phyloP scores from a whole-genome alignment of 2,113 vertebrate genomes.

The Calyptomena viridis region DNA sequence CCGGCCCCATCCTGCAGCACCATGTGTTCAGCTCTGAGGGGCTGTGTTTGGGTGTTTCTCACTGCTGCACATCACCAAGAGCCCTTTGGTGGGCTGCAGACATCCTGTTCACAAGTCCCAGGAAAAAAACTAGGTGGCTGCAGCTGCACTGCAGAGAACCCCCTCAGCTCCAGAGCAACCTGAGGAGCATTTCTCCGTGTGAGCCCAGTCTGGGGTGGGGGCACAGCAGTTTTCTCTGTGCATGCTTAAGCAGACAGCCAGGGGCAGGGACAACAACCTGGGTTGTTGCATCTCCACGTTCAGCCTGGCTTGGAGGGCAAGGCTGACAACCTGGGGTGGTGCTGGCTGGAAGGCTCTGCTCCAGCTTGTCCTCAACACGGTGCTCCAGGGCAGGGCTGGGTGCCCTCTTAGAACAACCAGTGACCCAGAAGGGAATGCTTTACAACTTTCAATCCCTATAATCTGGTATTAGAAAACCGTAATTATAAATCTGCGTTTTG shows the following conservation, averaged over 20 bases:
- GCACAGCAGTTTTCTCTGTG: neutral
- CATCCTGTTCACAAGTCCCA: fast-evolving
- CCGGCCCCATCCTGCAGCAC: neutral
- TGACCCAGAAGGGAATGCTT: slow-evolving; percentile 25
- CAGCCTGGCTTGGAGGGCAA: neutral
- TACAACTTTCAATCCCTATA: neutral
- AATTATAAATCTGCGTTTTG: neutral
- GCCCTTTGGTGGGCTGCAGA: neutral
- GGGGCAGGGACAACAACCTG: fast-evolving
- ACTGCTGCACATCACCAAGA: neutral
- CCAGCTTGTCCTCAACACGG: neutral
- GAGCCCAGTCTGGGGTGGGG: fast-evolving
- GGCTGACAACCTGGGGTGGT: fast-evolving
- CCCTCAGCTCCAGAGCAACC: neutral
- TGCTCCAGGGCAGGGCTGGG: neutral
- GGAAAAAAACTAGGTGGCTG: neutral
- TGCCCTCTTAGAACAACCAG: neutral
- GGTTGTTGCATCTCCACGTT: neutral
- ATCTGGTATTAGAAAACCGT: neutral
- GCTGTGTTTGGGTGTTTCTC: neutral
- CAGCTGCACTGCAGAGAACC: neutral
- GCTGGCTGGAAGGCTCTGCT: neutral
- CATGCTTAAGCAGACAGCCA: neutral
- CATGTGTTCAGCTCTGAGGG: neutral
- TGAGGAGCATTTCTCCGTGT: neutral